Percentiles rank a stretch among this genome's conserved stretches.
Conservation (phyloP, 2,888 invertebrate genomes). For the Lasiommata megera region DNA sequence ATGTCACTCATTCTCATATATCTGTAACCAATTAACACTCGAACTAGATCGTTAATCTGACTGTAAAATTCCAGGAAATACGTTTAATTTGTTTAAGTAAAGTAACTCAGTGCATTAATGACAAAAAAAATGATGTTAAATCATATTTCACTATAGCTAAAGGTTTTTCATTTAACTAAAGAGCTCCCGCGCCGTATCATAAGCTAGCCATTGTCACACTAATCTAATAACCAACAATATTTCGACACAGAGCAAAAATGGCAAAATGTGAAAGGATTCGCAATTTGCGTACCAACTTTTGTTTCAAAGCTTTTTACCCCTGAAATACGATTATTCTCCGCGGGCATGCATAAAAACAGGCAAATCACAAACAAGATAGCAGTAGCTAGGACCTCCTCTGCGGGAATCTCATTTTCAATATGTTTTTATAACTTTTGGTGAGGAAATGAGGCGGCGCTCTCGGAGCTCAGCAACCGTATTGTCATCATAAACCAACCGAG, state of each 20-base stretch:
- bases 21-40: too few species aligned
- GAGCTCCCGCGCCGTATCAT: too few species aligned
- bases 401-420: slow-evolving; percentile 81
- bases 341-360: slow-evolving; percentile 70
- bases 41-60: too few species aligned
- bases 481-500: slow-evolving; percentile 78
- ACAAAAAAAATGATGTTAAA: too few species aligned
- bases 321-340: slow-evolving; percentile 66
- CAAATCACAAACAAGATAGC: slow-evolving; percentile 79
- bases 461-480: slow-evolving; percentile 66
- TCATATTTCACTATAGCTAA: too few species aligned
- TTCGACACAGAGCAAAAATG: background rate
- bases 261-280: slow-evolving; percentile 9
- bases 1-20: too few species aligned
- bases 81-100: too few species aligned
- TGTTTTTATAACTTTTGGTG: slow-evolving; percentile 80
- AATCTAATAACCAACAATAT: background rate
- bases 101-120: too few species aligned
- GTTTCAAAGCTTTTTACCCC: slow-evolving; percentile 39
- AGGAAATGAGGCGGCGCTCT: slow-evolving; percentile 79
- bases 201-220: background rate
- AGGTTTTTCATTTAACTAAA: too few species aligned
- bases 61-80: too few species aligned
- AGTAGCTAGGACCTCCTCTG: slow-evolving; percentile 68
- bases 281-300: slow-evolving; percentile 24